Percentiles rank a stretch among this genome's conserved stretches.
Conservation (phyloP, 2,888 invertebrate species). For the Aricia artaxerxes region DNA sequence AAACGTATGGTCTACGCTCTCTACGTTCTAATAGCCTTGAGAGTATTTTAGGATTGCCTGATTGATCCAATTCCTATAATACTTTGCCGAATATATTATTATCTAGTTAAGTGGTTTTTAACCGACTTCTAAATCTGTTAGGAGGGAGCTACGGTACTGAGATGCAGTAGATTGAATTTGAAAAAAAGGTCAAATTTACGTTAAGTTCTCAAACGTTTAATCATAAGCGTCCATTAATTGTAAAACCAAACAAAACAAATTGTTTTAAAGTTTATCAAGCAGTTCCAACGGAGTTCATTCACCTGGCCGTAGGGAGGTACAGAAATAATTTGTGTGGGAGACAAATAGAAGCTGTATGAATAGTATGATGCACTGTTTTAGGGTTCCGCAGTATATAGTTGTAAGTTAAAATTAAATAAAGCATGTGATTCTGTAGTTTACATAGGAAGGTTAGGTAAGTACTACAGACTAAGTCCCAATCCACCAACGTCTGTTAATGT, state of each 20-base stretch:
- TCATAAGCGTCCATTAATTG: background rate
- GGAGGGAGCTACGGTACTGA: too few relatives aligned
- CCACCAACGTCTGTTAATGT: too few relatives aligned
- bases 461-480: too few relatives aligned
- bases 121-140: too few relatives aligned
- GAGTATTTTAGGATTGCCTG: background rate
- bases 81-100: too few relatives aligned
- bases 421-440: background rate
- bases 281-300: background rate
- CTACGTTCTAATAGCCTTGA: background rate
- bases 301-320: background rate
- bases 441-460: too few relatives aligned
- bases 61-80: background rate
- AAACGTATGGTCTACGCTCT: background rate
- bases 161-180: too few relatives aligned
- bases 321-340: slow-evolving; percentile 6
- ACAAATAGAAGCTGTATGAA: background rate
- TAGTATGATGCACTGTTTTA: background rate
- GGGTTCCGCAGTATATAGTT: background rate
- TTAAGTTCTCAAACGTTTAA: too few relatives aligned
- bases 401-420: background rate
- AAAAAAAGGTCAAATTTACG: too few relatives aligned
- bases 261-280: background rate
- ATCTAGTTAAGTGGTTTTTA: too few relatives aligned
- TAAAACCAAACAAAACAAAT: background rate